Base-by-base conservation (phyloP, 2,113 vertebrate species). In the Romanogobio albipinnatus region DNA sequence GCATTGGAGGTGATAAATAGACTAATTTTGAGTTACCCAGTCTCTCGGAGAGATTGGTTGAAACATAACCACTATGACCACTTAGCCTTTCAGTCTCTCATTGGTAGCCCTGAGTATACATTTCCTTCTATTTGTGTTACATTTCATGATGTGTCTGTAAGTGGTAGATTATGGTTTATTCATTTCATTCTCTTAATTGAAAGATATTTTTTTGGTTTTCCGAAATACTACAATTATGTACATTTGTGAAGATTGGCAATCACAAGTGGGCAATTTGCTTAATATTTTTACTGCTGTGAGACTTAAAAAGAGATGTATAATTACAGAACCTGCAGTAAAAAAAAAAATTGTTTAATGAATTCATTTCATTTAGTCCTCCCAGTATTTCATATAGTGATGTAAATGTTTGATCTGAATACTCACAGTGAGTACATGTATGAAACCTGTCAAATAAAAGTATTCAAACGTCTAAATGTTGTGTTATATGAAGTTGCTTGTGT, bases 131-230 rank as follows among this genome's bases (percentile, higher is more conserved):
- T 77, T 79, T 49, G 70, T 81, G 15, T 81, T 82, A 59, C 85
- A 83, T 83, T 29, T 68, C 53, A 64, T 82, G 19, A 58, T 91
- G 29, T 89, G 36, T 92, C 87, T 93, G 91, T 93, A 89, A 92
- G 90, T 89, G 45, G 9, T 66, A 91, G 91, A 91, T 87, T 94
- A 89, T 93, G 90, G 5, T 92, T 92, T 93, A 92, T 91, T 92
- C 68, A 88, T 85, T n/a, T 91, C 84, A 84, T 80, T 78, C 78
- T 58, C 11, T 74, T 89, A 80, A 82, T 88, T 86, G 89, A 90
- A 47, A 75, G 17, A 58, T 58, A 13, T 74, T 89, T 90, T 89
- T 47, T 68, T 36, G 3, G 3, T 36, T 78, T 86, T 49, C 70
- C 75, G 76, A 85, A 59, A 64, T 62, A 68, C 89, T 39, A 36